A percentile compares a stretch with the other conserved stretches of the same genome.
These are phyloP conservation scores for Drosophila grimshawi DNA, from an alignment of 1,140 invertebrate genomes.

Conservation along the genomic window DNA sequence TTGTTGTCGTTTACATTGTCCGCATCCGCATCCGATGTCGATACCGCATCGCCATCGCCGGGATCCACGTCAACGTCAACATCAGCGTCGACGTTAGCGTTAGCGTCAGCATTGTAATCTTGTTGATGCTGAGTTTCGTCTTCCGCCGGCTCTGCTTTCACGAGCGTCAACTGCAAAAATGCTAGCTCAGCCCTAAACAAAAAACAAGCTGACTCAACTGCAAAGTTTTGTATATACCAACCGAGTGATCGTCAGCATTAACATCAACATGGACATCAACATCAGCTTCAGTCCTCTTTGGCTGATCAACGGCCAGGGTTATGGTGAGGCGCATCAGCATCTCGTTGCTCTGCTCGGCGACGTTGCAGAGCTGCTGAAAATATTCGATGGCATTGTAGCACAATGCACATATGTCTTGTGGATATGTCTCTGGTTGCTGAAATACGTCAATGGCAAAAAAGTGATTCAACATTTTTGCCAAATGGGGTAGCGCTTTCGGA, in stretches of 20 bases:
- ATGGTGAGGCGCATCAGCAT: constrained; percentile 34
- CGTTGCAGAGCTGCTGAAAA: constrained; percentile 63
- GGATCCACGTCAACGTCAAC: background rate
- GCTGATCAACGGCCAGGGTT: background rate
- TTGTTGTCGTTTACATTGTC: background rate
- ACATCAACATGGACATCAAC: background rate
- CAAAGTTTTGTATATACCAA: constrained; percentile 47
- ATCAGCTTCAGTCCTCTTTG: background rate
- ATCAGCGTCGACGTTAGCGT: background rate
- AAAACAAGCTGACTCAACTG: constrained; percentile 36
- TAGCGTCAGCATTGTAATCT: constrained; percentile 7
- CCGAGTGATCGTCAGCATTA: constrained; percentile 34
- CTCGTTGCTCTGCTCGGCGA: constrained; percentile 59
- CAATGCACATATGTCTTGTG: constrained; percentile 62
- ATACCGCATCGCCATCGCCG: background rate
- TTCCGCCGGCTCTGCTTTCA: constrained; percentile 63
- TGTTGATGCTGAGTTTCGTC: background rate
- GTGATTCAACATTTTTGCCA: constrained; percentile 54
- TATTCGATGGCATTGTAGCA: constrained; percentile 69
- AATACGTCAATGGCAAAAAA: constrained; percentile 67
- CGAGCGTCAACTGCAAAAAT: constrained; percentile 45
- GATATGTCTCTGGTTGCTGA: constrained; percentile 55
- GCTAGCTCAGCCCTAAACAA: constrained; percentile 37
- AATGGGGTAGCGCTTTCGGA: constrained; percentile 23
- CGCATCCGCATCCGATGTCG: background rate